phyloP scores from a whole-genome alignment of 2,888 invertebrate species.

The Ramazzottius varieornatus region DNA sequence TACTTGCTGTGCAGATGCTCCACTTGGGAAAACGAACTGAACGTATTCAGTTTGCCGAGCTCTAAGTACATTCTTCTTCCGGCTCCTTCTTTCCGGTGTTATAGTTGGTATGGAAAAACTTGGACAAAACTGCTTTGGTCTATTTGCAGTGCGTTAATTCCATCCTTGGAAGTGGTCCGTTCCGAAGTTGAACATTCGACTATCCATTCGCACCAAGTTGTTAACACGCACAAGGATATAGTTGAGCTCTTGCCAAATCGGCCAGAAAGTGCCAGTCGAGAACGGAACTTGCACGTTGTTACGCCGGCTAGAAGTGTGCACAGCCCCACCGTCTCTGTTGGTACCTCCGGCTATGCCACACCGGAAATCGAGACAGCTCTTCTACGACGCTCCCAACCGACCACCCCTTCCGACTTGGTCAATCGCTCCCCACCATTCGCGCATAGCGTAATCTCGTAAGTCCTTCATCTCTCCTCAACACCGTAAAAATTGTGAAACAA shows the following conservation, averaged over 20 bases:
- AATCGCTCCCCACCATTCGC: background rate
- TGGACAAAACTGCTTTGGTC: too few species aligned
- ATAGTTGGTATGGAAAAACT: too few species aligned
- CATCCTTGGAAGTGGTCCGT: background rate
- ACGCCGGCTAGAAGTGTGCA: background rate
- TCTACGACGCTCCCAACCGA: background rate
- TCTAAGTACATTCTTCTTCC: too few species aligned
- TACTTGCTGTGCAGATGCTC: too few species aligned
- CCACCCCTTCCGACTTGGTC: background rate
- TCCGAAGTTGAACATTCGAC: background rate
- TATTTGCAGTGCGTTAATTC: background rate
- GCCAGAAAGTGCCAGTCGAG: background rate
- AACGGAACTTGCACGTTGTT: background rate
- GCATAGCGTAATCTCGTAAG: background rate
- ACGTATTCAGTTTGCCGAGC: too few species aligned
- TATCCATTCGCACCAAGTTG: background rate
- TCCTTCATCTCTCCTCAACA: background rate
- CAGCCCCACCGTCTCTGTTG: background rate
- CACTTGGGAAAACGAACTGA: too few species aligned
- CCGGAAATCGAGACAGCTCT: background rate
- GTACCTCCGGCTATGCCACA: constrained; percentile 1
- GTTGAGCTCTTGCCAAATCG: background rate
- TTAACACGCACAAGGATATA: background rate
- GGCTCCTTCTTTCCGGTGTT: too few species aligned
- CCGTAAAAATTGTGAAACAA: too few species aligned